phyloP scores from a whole-genome alignment of 2,797 vertebrate species.

The Sardinella longiceps region DNA sequence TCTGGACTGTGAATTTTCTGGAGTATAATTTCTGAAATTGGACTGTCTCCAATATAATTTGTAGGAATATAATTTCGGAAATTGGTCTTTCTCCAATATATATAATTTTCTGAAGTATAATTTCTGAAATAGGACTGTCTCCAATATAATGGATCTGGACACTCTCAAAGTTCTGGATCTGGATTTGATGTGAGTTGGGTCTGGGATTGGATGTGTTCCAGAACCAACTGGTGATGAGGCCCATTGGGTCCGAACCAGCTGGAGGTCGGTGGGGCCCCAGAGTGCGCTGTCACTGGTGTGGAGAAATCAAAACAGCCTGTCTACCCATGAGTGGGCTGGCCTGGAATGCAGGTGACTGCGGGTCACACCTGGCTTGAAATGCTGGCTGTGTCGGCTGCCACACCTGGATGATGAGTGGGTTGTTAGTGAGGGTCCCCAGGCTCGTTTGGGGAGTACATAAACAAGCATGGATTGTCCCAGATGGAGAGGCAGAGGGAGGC shows the following conservation, averaged over 20 bases:
- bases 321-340: not conserved
- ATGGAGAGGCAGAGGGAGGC: slow-evolving; percentile 1
- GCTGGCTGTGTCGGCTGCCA: not conserved
- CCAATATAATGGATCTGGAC: not conserved
- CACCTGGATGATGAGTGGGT: not conserved
- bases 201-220: not conserved
- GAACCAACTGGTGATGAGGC: no score
- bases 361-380: not conserved
- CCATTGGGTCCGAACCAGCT: no score
- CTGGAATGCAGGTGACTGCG: no score
- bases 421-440: not conserved
- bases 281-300: not conserved
- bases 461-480: not conserved
- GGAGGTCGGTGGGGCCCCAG: not conserved
- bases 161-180: not conserved
- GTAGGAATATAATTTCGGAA: not conserved
- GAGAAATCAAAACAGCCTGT: not conserved
- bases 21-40: no score
- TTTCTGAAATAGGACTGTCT: no score
- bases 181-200: no score
- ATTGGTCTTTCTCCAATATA: not conserved
- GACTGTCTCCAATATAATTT: not conserved
- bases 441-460: not conserved
- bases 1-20: not conserved
- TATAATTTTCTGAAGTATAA: not conserved